phyloP scores from a whole-genome alignment of 2,888 invertebrate genomes.

The Trisateles emortualis region DNA sequence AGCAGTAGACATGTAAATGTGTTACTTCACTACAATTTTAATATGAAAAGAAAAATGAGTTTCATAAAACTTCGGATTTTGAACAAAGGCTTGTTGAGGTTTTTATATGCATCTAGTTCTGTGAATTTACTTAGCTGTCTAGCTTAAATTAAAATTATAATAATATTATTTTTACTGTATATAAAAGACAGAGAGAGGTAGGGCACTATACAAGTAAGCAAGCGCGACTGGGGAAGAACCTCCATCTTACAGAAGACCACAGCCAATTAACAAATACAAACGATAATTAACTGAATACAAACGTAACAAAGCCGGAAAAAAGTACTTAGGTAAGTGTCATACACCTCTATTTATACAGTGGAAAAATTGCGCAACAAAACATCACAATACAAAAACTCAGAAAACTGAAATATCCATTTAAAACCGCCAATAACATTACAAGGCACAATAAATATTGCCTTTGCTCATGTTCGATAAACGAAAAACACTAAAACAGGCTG shows the following conservation, averaged over 20 bases:
- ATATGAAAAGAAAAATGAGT: slow-evolving; percentile 13
- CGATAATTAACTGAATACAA: too few relatives aligned
- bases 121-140: not conserved
- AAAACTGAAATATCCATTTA: slow-evolving; percentile 2
- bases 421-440: slow-evolving; percentile 33
- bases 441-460: slow-evolving; percentile 32
- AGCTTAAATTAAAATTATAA: not conserved
- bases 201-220: too few relatives aligned
- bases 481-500: slow-evolving; percentile 37
- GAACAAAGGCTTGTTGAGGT: slow-evolving; percentile 4
- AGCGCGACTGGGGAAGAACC: too few relatives aligned
- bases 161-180: not conserved
- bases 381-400: not conserved
- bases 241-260: too few relatives aligned
- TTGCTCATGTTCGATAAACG: slow-evolving; percentile 41
- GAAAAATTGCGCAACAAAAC: not conserved
- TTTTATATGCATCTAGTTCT: slow-evolving; percentile 11
- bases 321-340: too few relatives aligned
- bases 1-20: slow-evolving; percentile 3
- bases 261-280: too few relatives aligned
- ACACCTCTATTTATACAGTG: too few relatives aligned
- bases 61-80: slow-evolving; percentile 3
- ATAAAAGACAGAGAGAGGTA: too few relatives aligned
- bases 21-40: slow-evolving; percentile 8
- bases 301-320: too few relatives aligned